Percentiles rank a stretch among this genome's conserved stretches.
Conservation (phyloP, 2,888 invertebrate species). For the Hypomecis punctinalis region DNA sequence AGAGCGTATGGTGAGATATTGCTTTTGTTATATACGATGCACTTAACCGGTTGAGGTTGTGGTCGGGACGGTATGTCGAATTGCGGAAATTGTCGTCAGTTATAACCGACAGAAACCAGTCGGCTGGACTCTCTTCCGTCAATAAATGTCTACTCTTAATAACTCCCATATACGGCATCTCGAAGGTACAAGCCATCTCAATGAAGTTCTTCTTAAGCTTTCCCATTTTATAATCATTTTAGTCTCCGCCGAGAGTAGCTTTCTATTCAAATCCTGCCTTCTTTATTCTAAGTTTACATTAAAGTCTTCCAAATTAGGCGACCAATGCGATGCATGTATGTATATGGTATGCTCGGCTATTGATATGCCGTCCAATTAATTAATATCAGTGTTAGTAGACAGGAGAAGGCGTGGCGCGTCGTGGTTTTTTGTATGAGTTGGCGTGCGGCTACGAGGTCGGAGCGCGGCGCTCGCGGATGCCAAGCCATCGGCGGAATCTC, state of each 20-base stretch:
- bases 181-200: conserved; percentile 11
- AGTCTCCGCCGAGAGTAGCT: conserved; percentile 9
- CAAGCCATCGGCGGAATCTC: conserved; percentile 46
- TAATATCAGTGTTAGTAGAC: conserved; percentile 27
- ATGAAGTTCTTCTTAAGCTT: conserved; percentile 21
- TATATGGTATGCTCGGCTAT: conserved; percentile 15
- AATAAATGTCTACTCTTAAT: conserved; percentile 22
- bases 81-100: conserved; percentile 24
- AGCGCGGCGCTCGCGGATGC: conserved; percentile 43
- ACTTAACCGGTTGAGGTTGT: conserved; percentile 9
- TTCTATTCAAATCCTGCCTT: neutral
- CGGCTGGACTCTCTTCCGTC: conserved; percentile 19
- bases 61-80: conserved; percentile 8
- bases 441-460: conserved; percentile 53
- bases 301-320: neutral
- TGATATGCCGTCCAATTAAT: conserved; percentile 22
- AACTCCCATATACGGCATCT: conserved; percentile 24
- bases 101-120: conserved; percentile 24
- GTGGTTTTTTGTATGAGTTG: conserved; percentile 58
- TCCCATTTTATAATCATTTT: conserved; percentile 24
- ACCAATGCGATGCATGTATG: neutral
- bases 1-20: neutral
- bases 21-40: neutral
- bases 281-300: neutral
- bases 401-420: conserved; percentile 50